Base-by-base conservation (phyloP, 1,140 invertebrate species). In the Panulirus ornatus region DNA sequence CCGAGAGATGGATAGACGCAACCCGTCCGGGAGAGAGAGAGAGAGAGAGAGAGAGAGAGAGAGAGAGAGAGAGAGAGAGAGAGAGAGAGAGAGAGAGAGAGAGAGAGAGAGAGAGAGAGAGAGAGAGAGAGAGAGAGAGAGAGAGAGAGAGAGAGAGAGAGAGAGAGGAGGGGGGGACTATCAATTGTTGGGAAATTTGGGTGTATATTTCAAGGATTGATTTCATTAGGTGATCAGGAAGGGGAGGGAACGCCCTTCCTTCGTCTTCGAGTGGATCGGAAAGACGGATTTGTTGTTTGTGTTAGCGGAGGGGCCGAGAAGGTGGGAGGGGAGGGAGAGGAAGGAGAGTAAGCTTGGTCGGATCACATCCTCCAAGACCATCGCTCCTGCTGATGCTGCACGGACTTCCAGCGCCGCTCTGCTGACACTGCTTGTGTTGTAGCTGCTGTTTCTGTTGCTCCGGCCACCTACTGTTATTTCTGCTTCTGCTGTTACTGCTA, bases 141-240 rank as follows among this genome's bases (percentile, higher is more conserved):
- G 27, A n/a, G 34, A 11, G 27, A 19, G 14, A n/a, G 27, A 38
- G 34, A 58, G 6, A 27, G 22, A 58, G 44, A 47, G 54, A 47
- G 42, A 44, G n/a, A 30, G 30, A 22, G 30, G 30, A 30, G 70
- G 30, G 19, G 14, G 63, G 44, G n/a, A 71, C 40, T 71, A 85
- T 85, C 70, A 44, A 47, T 40, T 47, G 83, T 73, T 38, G 44
- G 83, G 38, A 75, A 85, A 85, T 85, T 38, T 85, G 83, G 83
- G 71, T 85, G 83, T 85, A 70, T 85, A 71, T 51, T 44, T 85
- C 83, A 85, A 75, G 83, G 83, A 85, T 71, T 85, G 83, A 85
- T 85, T 70, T 73, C 83, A 73, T 47, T n/a, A 44, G 5, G 42
- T 51, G 83, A 85, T 66, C 38, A 85, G 83, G 83, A 85, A 85